phyloP scores from a whole-genome alignment of 30 jellyfish, hydroid and myxozoan genomes.

The Cassiopea andromeda region DNA sequence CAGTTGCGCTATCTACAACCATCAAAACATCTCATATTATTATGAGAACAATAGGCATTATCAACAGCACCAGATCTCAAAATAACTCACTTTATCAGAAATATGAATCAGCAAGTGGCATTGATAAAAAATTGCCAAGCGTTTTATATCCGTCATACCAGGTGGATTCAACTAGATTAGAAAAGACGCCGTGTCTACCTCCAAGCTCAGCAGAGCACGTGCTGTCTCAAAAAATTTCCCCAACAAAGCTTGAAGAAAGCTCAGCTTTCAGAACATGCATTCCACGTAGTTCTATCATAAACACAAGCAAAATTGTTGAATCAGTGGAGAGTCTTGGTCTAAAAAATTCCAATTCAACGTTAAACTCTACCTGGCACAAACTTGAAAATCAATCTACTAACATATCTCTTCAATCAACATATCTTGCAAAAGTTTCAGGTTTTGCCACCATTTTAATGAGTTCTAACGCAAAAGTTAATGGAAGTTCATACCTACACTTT shows the following conservation, averaged over 20 bases:
- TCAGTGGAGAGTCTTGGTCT: not conserved
- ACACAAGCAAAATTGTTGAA: not conserved
- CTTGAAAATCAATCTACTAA: not conserved
- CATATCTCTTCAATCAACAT: not conserved
- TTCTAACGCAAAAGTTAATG: not conserved
- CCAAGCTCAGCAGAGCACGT: not conserved
- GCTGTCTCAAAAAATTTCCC: not conserved
- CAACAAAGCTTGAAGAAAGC: not conserved
- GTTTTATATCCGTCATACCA: not conserved
- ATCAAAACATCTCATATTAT: too few species aligned
- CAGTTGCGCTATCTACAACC: too few species aligned
- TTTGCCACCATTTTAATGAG: not conserved
- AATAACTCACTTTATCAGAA: too few species aligned
- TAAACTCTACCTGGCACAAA: not conserved
- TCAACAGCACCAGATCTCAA: too few species aligned
- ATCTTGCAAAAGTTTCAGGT: not conserved
- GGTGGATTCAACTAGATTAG: not conserved
- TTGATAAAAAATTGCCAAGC: not conserved
- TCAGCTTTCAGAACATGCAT: not conserved
- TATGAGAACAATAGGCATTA: too few species aligned
- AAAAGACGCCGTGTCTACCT: not conserved
- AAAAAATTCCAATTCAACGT: not conserved
- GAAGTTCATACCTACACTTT: too few species aligned
- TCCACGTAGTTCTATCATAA: not conserved
- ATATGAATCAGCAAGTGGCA: too few species aligned